Percentiles rank a stretch among this genome's conserved stretches.
phyloP scores from a whole-genome alignment of 2,113 vertebrate species.

The Australoheros scitulus region DNA sequence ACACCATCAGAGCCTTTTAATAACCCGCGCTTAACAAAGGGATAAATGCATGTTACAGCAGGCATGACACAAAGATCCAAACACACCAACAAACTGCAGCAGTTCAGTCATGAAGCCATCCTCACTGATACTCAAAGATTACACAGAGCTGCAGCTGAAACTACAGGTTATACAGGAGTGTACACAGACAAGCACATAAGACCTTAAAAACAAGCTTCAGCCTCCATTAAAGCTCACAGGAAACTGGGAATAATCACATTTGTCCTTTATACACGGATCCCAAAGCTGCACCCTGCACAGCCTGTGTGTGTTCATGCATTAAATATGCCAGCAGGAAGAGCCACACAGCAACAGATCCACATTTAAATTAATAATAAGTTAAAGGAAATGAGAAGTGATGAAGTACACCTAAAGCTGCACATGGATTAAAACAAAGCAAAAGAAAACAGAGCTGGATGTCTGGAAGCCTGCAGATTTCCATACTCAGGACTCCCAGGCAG shows the following conservation, averaged over 20 bases:
- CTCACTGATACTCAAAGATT: not conserved
- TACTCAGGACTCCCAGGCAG: too few species aligned
- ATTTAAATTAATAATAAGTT: too few species aligned
- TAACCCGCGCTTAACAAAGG: not conserved
- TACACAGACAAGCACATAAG: fast-evolving
- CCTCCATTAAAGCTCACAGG: not conserved
- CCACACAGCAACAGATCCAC: too few species aligned
- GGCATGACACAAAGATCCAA: not conserved
- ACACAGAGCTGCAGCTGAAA: fast-evolving
- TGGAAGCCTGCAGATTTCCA: not conserved
- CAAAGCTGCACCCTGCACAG: fast-evolving
- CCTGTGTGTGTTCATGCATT: not conserved
- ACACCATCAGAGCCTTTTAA: not conserved
- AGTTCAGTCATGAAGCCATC: not conserved
- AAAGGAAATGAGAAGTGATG: not conserved
- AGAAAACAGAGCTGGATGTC: not conserved
- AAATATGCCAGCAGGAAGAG: too few species aligned
- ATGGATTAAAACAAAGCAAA: not conserved
- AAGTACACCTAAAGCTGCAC: not conserved
- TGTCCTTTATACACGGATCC: too few species aligned
- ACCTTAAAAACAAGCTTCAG: not conserved
- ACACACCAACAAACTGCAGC: not conserved
- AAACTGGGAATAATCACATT: too few species aligned
- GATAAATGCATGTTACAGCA: not conserved
- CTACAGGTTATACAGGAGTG: not conserved